These are phyloP conservation scores for Lysiphlebus fabarum DNA, from an alignment of 1,140 invertebrate species.

Conservation along the genomic window DNA sequence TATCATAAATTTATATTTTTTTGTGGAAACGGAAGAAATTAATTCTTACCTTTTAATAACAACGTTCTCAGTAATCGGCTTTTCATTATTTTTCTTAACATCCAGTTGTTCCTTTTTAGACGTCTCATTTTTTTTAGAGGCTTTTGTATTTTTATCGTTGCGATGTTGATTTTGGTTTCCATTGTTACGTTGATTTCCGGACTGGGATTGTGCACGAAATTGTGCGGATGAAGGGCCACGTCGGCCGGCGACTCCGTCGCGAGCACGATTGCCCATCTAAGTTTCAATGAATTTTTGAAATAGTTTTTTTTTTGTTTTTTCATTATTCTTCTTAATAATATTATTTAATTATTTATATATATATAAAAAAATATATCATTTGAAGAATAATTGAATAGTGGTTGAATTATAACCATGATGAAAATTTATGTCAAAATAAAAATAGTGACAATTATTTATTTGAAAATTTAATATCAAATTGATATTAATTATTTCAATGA, in stretches of 20 bases:
- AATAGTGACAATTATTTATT: no score
- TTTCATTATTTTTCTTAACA: slow-evolving; percentile 54
- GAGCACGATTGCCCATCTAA: slow-evolving; percentile 56
- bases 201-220: slow-evolving; percentile 49
- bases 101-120: slow-evolving; percentile 56
- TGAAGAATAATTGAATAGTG: no score
- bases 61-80: slow-evolving; percentile 48
- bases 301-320: neutral
- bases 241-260: slow-evolving; percentile 53
- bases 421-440: no score
- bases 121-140: slow-evolving; percentile 56
- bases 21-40: no score
- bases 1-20: no score
- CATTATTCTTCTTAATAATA: no score
- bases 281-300: slow-evolving; percentile 45
- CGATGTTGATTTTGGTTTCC: slow-evolving; percentile 56
- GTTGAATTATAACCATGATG: no score
- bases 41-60: slow-evolving; percentile 54
- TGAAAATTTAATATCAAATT: no score
- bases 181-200: slow-evolving; percentile 55
- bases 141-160: slow-evolving; percentile 57
- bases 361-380: no score
- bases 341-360: no score
- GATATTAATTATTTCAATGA: neutral
- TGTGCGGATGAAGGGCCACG: slow-evolving; percentile 52